phyloP scores from a whole-genome alignment of 2,888 invertebrate genomes.

The Hypsopygia costalis region DNA sequence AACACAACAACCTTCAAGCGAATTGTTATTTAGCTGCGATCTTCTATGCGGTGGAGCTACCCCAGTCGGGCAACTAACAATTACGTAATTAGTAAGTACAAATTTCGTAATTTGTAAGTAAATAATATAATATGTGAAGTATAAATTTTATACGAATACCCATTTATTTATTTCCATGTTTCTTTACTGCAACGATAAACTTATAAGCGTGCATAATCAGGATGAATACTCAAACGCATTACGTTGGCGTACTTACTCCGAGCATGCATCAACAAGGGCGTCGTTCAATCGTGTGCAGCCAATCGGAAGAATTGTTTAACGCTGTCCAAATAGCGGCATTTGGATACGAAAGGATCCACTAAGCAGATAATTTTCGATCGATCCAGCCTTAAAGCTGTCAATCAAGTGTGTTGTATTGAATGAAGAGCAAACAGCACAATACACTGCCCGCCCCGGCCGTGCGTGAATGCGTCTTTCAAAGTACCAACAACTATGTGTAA shows the following conservation, averaged over 20 bases:
- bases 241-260: slow-evolving; percentile 39
- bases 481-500: no score
- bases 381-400: slow-evolving; percentile 61
- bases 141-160: no score
- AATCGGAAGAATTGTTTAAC: slow-evolving; percentile 77
- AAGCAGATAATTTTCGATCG: slow-evolving; percentile 75
- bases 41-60: no score
- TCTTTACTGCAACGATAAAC: slow-evolving; percentile 24
- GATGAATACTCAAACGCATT: slow-evolving; percentile 62
- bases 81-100: no score
- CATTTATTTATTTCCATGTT: neutral
- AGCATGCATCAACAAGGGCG: slow-evolving; percentile 56
- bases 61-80: no score
- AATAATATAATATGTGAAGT: no score
- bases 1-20: no score
- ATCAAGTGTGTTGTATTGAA: slow-evolving; percentile 54
- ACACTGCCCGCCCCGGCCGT: no score
- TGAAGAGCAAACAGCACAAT: slow-evolving; percentile 31
- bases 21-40: no score
- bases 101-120: no score
- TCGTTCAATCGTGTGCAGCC: slow-evolving; percentile 51
- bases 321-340: slow-evolving; percentile 74
- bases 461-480: no score
- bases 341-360: slow-evolving; percentile 61
- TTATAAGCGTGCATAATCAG: slow-evolving; percentile 67